A percentile compares a stretch with the other conserved stretches of the same genome.
phyloP scores from a whole-genome alignment of 2,113 vertebrate genomes.

The Galbula dea region DNA sequence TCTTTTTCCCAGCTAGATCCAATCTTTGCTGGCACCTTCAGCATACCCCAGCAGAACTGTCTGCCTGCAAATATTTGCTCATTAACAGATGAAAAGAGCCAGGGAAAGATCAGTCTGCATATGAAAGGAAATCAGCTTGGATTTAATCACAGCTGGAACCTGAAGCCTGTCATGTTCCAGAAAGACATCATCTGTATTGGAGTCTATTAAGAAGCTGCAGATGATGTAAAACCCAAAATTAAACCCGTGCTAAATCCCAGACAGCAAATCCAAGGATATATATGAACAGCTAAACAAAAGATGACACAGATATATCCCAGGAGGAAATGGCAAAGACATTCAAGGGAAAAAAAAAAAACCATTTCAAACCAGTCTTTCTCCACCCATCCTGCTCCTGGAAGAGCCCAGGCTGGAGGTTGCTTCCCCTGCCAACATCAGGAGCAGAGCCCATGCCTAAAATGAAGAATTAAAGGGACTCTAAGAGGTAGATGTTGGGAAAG shows the following conservation, averaged over 20 bases:
- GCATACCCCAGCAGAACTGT: neutral
- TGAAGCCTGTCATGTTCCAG: neutral
- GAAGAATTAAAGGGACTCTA: too few species aligned
- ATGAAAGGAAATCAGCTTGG: neutral
- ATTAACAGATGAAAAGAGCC: neutral
- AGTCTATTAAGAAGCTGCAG: neutral
- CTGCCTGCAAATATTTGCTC: neutral
- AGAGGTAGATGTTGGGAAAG: too few species aligned
- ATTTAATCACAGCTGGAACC: neutral
- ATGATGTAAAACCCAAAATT: neutral
- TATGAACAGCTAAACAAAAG: neutral
- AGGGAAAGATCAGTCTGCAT: neutral
- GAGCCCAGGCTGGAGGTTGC: too few species aligned
- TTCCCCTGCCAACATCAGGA: too few species aligned
- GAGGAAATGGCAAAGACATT: neutral
- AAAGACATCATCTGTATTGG: neutral
- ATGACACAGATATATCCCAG: neutral
- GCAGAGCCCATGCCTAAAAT: too few species aligned
- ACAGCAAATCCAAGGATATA: neutral
- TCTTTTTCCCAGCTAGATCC: neutral
- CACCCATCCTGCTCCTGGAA: neutral
- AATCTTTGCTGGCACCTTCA: neutral
- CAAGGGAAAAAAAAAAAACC: neutral
- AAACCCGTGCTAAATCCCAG: neutral
- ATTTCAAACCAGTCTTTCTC: neutral